Evolutionary conservation across 2,888 invertebrate genomes (phyloP).

Genomic region (Eucriotettix oculatus): DNA sequence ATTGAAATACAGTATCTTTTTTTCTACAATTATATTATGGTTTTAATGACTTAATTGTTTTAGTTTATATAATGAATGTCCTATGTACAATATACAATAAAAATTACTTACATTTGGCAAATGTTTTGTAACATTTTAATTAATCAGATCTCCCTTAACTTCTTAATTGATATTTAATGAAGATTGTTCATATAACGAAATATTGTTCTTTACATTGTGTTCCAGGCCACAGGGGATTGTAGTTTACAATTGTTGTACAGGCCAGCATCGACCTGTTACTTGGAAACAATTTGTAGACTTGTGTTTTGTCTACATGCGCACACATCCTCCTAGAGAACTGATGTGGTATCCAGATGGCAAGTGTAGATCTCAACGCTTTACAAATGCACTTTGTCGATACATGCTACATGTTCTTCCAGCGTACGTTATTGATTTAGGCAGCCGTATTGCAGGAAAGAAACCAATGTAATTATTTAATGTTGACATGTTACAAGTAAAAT

Average conservation of each 20-base stretch:
- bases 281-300: conserved; percentile 33
- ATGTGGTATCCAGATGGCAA: conserved; percentile 25
- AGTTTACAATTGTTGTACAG: conserved; percentile 39
- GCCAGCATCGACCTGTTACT: conserved; percentile 32
- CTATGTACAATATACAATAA: too few species aligned
- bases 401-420: conserved; percentile 37
- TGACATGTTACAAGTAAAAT: neutral
- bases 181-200: too few species aligned
- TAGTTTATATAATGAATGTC: too few species aligned
- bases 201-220: neutral
- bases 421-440: conserved; percentile 31
- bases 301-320: conserved; percentile 21
- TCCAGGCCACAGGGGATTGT: conserved; percentile 20
- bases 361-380: conserved; percentile 21
- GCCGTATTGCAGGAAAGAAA: conserved; percentile 29
- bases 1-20: too few species aligned
- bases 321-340: conserved; percentile 32
- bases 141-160: too few species aligned
- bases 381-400: conserved; percentile 30
- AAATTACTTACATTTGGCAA: too few species aligned
- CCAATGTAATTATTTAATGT: conserved; percentile 20
- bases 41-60: too few species aligned
- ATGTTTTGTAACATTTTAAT: too few species aligned
- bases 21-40: too few species aligned
- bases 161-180: too few species aligned